Percentiles rank a stretch among this genome's conserved stretches.
Evolutionary conservation across 2,113 vertebrate genomes (phyloP).

Genomic region (Eretmodus cyanostictus): DNA sequence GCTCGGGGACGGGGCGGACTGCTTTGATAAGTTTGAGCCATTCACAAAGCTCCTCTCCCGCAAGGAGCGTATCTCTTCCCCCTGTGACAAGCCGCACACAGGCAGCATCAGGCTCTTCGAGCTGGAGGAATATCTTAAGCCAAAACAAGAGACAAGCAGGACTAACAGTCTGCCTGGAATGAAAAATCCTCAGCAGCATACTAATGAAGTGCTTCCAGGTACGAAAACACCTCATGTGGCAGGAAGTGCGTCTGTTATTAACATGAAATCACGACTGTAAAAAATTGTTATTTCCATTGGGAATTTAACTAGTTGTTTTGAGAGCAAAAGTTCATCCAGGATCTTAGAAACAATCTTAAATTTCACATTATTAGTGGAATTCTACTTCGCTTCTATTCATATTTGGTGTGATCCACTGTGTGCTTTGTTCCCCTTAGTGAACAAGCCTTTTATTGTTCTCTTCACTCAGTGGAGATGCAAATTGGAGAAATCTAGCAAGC

Average conservation of each 20-base stretch:
- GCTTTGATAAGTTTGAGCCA: slow-evolving; percentile 35
- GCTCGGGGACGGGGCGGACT: not conserved
- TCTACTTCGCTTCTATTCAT: not conserved
- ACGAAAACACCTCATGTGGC: not conserved
- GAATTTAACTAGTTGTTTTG: not conserved
- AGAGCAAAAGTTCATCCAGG: not conserved
- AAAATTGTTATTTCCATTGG: not conserved
- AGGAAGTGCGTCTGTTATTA: not conserved
- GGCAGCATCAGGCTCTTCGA: not conserved
- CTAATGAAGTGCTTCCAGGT: slow-evolving; percentile 13
- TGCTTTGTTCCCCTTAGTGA: not conserved
- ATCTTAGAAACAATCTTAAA: not conserved
- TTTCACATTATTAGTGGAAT: not conserved
- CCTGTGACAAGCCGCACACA: slow-evolving; percentile 15
- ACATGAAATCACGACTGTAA: not conserved
- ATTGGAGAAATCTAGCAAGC: not conserved
- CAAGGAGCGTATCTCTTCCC: slow-evolving; percentile 4
- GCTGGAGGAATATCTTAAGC: slow-evolving; percentile 17
- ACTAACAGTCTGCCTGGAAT: slow-evolving; percentile 7
- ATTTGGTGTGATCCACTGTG: not conserved
- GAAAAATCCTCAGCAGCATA: slow-evolving; percentile 19
- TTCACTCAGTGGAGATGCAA: not conserved
- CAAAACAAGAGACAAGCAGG: slow-evolving; percentile 26
- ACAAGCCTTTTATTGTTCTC: not conserved
- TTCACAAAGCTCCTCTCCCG: slow-evolving; percentile 22